Evolutionary conservation across 2,797 vertebrate species (phyloP), one percentile per base, ranked within the genome.

Genomic region (Mycteria americana): DNA sequence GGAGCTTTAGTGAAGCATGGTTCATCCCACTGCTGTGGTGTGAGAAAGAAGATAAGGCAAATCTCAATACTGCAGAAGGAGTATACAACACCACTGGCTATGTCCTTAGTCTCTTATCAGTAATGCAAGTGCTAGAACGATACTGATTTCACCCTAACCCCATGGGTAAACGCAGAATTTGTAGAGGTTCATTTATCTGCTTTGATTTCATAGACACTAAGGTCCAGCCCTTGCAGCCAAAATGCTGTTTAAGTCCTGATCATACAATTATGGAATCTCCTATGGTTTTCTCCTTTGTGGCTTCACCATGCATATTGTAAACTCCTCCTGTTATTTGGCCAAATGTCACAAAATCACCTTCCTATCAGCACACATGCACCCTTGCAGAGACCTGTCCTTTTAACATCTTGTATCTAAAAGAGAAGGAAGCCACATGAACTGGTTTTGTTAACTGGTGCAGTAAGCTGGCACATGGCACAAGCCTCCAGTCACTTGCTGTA

Each of bases 21-120:
- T 56, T 87, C 18, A 5, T 74, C 21, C 28, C 27, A 68, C 28
- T 65, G 50, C 80, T 63, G 33, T n/a, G 35, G 41, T 68, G n/a
- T 41, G 63, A 80, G 60, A 77, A 85, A 41, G 43, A 14, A 86
- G 92, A 87, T 91, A 96, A 96, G 68, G 46, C 50, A 85, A 94
- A 96, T 76, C 84, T 89, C 75, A 80, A 4, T 22, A 48, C 37
- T 72, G 64, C 78, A 79, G 41, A 45, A 67, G 60, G 31, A 89
- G 13, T 6, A 19, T 27, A 15, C 19, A 77, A 4, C 24, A 51
- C 46, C 25, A 37, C 56, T 48, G 30, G 31, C n/a, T 41, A 35
- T 2, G 0, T 1, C 14, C 51, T 63, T 35, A 25, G 50, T 56
- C 39, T 64, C 56, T 85, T 94, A 96, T 57, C 92, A 85, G 72